Evolutionary conservation across 1,140 invertebrate genomes (phyloP).

Genomic region (Saccostrea echinata): DNA sequence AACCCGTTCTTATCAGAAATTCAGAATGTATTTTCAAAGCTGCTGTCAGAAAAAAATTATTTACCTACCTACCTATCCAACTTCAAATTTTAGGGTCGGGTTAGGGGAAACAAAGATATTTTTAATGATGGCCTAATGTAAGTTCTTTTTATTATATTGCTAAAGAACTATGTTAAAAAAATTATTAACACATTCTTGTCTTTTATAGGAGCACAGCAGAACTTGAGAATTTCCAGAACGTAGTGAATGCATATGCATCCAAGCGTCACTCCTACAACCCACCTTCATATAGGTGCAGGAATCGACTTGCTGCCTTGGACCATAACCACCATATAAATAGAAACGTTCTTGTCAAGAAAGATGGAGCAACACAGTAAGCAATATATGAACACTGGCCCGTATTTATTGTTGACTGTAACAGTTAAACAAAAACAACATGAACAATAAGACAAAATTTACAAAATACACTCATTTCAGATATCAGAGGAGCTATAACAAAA

Average conservation of each 20-base stretch:
- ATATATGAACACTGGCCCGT: not conserved
- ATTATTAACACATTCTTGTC: not conserved
- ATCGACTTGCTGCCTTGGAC: conserved; percentile 47
- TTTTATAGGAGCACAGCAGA: conserved; percentile 49
- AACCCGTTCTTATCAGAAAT: too few species aligned
- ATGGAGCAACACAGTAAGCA: conserved; percentile 43
- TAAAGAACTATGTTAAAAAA: too few species aligned
- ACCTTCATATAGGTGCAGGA: conserved; percentile 25
- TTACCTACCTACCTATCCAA: too few species aligned
- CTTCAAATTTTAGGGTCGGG: too few species aligned
- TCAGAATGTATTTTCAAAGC: too few species aligned
- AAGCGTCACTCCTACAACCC: conserved; percentile 41
- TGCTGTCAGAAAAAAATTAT: too few species aligned
- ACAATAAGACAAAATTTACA: not conserved
- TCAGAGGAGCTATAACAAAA: conserved; percentile 27
- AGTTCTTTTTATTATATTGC: too few species aligned
- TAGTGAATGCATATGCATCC: conserved; percentile 41
- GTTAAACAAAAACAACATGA: not conserved
- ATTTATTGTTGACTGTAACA: not conserved
- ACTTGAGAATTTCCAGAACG: conserved; percentile 52
- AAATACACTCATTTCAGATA: not conserved
- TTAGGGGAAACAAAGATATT: too few species aligned
- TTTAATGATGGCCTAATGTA: too few species aligned
- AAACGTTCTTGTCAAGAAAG: conserved; percentile 37
- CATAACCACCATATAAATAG: conserved; percentile 42